phyloP scores from a whole-genome alignment of 2,888 invertebrate genomes.

The Scotopteryx bipunctaria region DNA sequence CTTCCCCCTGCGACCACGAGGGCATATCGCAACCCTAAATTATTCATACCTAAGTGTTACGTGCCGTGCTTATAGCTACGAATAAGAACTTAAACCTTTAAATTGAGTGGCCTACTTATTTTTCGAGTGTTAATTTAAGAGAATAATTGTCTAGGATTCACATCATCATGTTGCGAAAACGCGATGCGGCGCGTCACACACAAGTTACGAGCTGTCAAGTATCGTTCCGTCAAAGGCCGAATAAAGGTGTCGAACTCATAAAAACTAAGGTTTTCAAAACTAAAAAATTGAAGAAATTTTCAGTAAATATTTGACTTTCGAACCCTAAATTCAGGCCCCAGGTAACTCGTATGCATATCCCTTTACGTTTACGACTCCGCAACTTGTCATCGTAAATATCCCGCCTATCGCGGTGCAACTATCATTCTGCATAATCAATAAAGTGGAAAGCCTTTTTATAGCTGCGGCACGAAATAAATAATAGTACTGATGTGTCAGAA shows the following conservation, averaged over 20 bases:
- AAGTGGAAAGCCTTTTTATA: slow-evolving; percentile 37
- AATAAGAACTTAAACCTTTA: slow-evolving; percentile 43
- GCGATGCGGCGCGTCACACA: too few species aligned
- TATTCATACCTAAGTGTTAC: slow-evolving; percentile 47
- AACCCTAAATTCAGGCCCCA: neutral
- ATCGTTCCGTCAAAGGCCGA: too few species aligned
- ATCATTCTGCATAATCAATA: slow-evolving; percentile 26
- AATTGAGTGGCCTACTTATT: slow-evolving; percentile 30
- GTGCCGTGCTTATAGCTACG: slow-evolving; percentile 42
- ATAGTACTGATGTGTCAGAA: slow-evolving; percentile 3
- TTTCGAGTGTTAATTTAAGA: too few species aligned
- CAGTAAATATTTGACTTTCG: neutral
- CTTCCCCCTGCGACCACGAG: slow-evolving; percentile 27
- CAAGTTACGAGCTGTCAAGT: too few species aligned
- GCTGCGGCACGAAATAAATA: slow-evolving; percentile 29
- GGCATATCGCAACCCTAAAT: slow-evolving; percentile 38
- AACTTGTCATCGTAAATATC: slow-evolving; percentile 23
- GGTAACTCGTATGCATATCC: slow-evolving; percentile 15
- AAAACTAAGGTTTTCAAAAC: too few species aligned
- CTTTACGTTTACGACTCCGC: slow-evolving; percentile 19
- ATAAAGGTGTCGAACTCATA: too few species aligned
- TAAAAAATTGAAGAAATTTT: too few species aligned
- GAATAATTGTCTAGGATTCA: too few species aligned
- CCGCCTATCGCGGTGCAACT: slow-evolving; percentile 28
- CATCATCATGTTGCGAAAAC: too few species aligned